Base-by-base conservation (phyloP, 2,113 vertebrate genomes). In the Alaudala cheleensis region DNA sequence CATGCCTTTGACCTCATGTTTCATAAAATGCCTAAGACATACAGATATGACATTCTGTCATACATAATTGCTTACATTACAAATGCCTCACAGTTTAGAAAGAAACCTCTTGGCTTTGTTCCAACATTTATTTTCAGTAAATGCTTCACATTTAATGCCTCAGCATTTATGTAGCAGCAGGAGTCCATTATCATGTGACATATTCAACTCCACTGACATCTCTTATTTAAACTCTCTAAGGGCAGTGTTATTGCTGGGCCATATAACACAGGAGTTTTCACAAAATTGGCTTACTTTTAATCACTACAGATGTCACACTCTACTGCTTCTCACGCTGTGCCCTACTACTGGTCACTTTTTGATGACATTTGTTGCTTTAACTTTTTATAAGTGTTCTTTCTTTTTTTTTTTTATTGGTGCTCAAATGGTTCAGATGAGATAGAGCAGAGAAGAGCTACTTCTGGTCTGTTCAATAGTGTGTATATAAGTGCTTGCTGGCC, bases 41-140 rank as follows among this genome's bases (percentile, higher is more conserved):
- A 85, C 64, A 94, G 88, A 88, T 64, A 56, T 78, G 69, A 57
- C 74, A 69, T 86, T 81, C 90, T 93, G 94, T 97, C 92, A 90
- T 87, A 81, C 79, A 76, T 95, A 97, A 96, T 96, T 96, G 87
- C 82, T 88, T 94, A 40, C 72, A 37, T 85, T 88, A 88, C 39
- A 58, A 71, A 69, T 71, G 65, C 78, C 84, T 77, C n/a, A 50
- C 60, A 88, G 86, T 93, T 96, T 77, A 85, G 79, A 70, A 67
- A 74, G 50, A 89, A 96, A 64, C 42, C 42, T 45, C 66, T 84
- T 88, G 91, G 91, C 81, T 93, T 61, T 62, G 42, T 37, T 88
- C 95, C 92, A 95, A 86, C 64, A 65, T 90, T 92, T 92, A 91
- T 71, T 49, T 71, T 90, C 90, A 90, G 50, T 76, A 82, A 86